Evolutionary conservation across 2,113 vertebrate genomes (phyloP).

Genomic region (Anarrhichthys ocellatus): DNA sequence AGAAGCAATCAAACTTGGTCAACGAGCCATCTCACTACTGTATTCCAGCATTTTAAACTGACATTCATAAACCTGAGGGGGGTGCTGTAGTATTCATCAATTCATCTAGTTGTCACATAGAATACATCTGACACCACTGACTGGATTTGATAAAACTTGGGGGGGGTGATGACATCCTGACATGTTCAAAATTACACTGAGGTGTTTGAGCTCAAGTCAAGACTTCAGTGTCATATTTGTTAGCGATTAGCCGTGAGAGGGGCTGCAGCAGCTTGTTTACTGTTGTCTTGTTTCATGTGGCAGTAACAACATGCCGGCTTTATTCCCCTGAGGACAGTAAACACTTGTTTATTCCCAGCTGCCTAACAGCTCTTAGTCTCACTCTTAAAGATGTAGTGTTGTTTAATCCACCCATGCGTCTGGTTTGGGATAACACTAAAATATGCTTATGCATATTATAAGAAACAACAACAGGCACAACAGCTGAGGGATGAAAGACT

Average conservation of each 20-base stretch:
- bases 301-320: slow-evolving; percentile 41
- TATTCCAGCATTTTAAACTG: slow-evolving; percentile 22
- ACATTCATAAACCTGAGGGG: slow-evolving; percentile 33
- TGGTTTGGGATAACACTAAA: not conserved
- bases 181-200: slow-evolving; percentile 37
- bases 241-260: slow-evolving; percentile 19
- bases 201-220: slow-evolving; percentile 49
- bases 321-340: slow-evolving; percentile 14
- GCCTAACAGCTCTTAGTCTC: not conserved
- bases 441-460: not conserved
- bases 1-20: slow-evolving; percentile 27
- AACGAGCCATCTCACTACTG: slow-evolving; percentile 19
- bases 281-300: slow-evolving; percentile 38
- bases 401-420: slow-evolving; percentile 1
- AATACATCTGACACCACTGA: slow-evolving; percentile 46
- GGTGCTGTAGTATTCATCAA: slow-evolving; percentile 60
- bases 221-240: slow-evolving; percentile 51
- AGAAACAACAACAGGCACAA: not conserved
- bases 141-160: slow-evolving; percentile 40
- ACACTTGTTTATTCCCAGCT: slow-evolving; percentile 17
- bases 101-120: slow-evolving; percentile 56
- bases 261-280: slow-evolving; percentile 10
- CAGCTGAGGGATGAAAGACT: not conserved
- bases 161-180: slow-evolving; percentile 25
- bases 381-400: slow-evolving; percentile 11